Conservation (phyloP, 2,797 vertebrate species). For the Neopelma chrysocephalum region DNA sequence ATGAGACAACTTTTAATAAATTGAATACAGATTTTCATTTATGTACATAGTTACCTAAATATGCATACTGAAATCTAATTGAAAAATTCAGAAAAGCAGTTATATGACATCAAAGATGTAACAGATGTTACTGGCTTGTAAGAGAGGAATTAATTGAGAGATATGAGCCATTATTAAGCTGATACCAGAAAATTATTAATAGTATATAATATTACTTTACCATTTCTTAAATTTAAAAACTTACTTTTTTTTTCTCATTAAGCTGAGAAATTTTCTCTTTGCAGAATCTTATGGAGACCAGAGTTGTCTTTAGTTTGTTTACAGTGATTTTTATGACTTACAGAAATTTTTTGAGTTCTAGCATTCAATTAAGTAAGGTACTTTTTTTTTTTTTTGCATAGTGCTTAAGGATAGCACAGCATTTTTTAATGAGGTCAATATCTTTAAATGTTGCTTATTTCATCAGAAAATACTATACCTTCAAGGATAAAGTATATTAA, state of each 20-base stretch:
- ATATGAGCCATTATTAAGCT: neutral
- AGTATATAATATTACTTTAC: neutral
- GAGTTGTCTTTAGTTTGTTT: neutral
- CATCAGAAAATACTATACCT: neutral
- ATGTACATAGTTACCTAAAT: neutral
- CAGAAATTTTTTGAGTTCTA: neutral
- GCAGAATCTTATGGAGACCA: neutral
- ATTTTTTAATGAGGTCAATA: neutral
- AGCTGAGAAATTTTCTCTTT: neutral
- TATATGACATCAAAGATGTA: neutral
- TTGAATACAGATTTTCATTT: neutral
- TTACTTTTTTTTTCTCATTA: neutral
- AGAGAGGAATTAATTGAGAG: neutral
- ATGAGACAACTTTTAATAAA: neutral
- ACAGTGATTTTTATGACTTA: neutral
- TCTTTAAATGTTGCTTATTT: constrained; percentile 25
- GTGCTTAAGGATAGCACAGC: neutral
- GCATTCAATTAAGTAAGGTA: neutral
- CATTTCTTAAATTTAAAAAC: neutral
- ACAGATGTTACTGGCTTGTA: neutral
- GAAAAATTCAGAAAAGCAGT: neutral
- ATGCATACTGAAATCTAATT: neutral
- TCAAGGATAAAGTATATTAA: neutral
- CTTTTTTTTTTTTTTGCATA: neutral
- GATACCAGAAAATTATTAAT: neutral